These are phyloP conservation scores for Spizella passerina DNA, from an alignment of 2,797 vertebrate genomes.

Conservation along the genomic window DNA sequence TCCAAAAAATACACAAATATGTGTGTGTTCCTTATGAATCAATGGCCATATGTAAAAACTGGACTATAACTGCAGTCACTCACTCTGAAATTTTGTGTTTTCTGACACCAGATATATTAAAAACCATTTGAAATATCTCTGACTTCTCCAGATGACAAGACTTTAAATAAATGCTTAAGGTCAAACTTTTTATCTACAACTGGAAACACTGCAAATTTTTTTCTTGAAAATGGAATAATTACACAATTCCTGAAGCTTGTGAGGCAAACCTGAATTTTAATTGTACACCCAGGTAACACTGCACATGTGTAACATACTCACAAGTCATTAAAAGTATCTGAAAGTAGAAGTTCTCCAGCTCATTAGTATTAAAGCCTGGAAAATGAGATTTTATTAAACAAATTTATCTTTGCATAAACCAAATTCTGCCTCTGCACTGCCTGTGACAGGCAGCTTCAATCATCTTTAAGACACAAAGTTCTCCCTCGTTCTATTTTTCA, in stretches of 20 bases:
- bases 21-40: accelerated
- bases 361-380: not conserved
- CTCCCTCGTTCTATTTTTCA: not conserved
- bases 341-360: not conserved
- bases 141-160: not conserved
- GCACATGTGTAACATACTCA: accelerated
- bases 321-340: not conserved
- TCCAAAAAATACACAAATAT: not conserved
- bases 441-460: not conserved
- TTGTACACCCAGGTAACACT: not conserved
- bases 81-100: not conserved
- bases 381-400: conserved; percentile 1
- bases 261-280: not conserved
- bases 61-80: not conserved
- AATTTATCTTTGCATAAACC: not conserved
- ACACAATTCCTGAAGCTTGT: not conserved
- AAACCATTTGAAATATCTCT: not conserved
- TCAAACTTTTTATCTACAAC: not conserved
- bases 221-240: not conserved
- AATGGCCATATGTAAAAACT: not conserved
- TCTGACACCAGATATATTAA: not conserved
- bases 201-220: not conserved
- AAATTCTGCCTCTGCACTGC: not conserved
- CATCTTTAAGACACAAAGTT: not conserved
- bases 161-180: not conserved